Evolutionary conservation across 2,113 vertebrate species (phyloP).

Genomic region (Rhadina sibilatrix): DNA sequence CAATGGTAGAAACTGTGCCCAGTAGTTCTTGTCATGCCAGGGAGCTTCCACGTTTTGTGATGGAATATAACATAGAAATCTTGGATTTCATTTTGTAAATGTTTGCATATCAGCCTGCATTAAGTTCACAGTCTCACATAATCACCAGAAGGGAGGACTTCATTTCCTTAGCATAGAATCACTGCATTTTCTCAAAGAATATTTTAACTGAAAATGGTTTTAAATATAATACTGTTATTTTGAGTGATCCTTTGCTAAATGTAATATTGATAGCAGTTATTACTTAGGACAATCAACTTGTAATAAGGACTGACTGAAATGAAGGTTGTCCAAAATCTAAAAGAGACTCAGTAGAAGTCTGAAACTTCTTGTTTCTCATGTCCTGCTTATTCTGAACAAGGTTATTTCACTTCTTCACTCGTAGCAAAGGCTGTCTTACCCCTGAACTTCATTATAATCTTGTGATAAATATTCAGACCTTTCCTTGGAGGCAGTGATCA

Average conservation of each 20-base stretch:
- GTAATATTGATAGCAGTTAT: neutral
- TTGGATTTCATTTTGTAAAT: neutral
- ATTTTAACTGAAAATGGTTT: neutral
- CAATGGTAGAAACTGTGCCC: neutral
- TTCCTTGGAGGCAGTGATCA: neutral
- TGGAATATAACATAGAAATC: neutral
- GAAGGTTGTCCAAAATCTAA: neutral
- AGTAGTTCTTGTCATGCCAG: neutral
- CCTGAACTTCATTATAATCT: neutral
- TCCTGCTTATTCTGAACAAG: neutral
- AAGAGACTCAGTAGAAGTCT: neutral
- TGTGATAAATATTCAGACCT: neutral
- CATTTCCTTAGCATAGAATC: neutral
- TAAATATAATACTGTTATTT: neutral
- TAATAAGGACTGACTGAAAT: neutral
- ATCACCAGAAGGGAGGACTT: neutral
- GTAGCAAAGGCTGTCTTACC: neutral
- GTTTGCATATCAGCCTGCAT: neutral
- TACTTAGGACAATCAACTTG: neutral
- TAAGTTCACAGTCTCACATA: neutral
- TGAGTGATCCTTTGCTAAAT: neutral
- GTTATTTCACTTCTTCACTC: neutral
- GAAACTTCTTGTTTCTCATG: neutral
- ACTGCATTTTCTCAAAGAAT: neutral
- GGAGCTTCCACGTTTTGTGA: rapidly evolving